Percentiles rank a stretch among this genome's conserved stretches.
These are phyloP conservation scores for Sebastes iracundus DNA, from an alignment of 2,797 vertebrate species.

Conservation along the genomic window DNA sequence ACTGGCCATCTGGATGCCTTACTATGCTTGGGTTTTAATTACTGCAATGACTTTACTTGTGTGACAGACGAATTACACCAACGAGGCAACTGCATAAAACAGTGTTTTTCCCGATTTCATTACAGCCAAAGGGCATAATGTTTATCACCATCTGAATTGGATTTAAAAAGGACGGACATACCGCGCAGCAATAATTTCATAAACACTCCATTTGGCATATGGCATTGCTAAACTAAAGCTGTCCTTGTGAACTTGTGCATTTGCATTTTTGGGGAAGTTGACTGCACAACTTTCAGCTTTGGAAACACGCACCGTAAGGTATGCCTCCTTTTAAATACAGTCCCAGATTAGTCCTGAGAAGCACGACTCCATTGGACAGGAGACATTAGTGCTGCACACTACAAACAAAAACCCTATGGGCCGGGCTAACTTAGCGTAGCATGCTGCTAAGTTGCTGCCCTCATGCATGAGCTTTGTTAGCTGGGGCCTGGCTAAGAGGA, in stretches of 20 bases:
- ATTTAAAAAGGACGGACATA: constrained; percentile 55
- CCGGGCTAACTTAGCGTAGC: constrained; percentile 69
- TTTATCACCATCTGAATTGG: constrained; percentile 55
- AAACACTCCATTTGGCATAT: constrained; percentile 60
- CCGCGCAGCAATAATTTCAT: constrained; percentile 36
- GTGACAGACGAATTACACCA: constrained; percentile 71
- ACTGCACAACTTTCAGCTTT: constrained; percentile 17
- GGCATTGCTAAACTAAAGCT: constrained; percentile 34
- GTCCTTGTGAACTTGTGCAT: constrained; percentile 59
- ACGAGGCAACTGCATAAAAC: constrained; percentile 59
- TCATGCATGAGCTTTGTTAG: constrained; percentile 79
- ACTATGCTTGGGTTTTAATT: constrained; percentile 72
- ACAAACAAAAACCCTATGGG: constrained; percentile 60
- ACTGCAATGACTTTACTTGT: constrained; percentile 68
- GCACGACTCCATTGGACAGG: constrained; percentile 35
- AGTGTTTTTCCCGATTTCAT: constrained; percentile 62
- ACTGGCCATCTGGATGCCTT: constrained; percentile 76
- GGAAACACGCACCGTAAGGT: constrained; percentile 10
- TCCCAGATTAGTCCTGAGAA: constrained; percentile 20
- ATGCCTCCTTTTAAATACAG: constrained; percentile 9
- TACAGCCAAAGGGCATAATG: constrained; percentile 56
- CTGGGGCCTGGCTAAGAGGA: constrained; percentile 82
- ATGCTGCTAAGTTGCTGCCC: constrained; percentile 72
- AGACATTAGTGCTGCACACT: constrained; percentile 45
- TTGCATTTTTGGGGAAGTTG: constrained; percentile 25